Base-by-base conservation (phyloP, 2,888 invertebrate genomes). In the Brachylomia viminalis region DNA sequence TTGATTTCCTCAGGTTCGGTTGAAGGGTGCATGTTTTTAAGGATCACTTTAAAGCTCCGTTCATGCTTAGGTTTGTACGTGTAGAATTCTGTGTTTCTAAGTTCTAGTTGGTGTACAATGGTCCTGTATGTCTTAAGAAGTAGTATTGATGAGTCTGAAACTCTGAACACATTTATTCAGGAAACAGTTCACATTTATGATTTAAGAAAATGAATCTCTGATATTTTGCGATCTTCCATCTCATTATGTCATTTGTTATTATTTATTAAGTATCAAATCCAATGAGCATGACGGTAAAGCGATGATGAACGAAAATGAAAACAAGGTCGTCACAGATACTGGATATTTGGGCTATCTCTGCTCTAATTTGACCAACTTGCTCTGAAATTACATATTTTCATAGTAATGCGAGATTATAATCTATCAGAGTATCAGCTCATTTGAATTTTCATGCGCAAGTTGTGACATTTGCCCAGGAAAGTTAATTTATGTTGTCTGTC, bases 321-420 rank as follows among this genome's bases (percentile, higher is more conserved):
- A 93, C 95, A 95, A 96, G 95, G 96, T 93, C 95, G 95, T 89
- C 92, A 95, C 95, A 95, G 93, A 90, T 89, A 82, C 84, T 94
- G 93, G 89, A 90, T 93, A 95, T 96, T 95, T 94, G 91, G 94
- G 91, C 90, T 94, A 92, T 91, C 87, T 82, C 80, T 87, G 79
- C 84, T 90, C 86, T 90, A 80, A 90, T 91, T 91, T 83, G 81
- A 86, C 85, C 84, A 77, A 87, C 73, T 76, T 85, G 79, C 79
- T 79, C 83, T 72, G 52, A 67, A 79, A 83, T 87, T 54, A 68
- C 77, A 80, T 47, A 71, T 66, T 68, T 66, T 52, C 69, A 72
- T 70, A 56, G 38, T 69, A 66, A 72, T 66, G 17, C 59, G 52
- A 72, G 15, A 75, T 78, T 61, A 52, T 54, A 68, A 54, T 20